Evolutionary conservation across 2,888 invertebrate genomes (phyloP), one percentile per base, ranked within the genome.

Genomic region (Agonopterix subpropinquella): DNA sequence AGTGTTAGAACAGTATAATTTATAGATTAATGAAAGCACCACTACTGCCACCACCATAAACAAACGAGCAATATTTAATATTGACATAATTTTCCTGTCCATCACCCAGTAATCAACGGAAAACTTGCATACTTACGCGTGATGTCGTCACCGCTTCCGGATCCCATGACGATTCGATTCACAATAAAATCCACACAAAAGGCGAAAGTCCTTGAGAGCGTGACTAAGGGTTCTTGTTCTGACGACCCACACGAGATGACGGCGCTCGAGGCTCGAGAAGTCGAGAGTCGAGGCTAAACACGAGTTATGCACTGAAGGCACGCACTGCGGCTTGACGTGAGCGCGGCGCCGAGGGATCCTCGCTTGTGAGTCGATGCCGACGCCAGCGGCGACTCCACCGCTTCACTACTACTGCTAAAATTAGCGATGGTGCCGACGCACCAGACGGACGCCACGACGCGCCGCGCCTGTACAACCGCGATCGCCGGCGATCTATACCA

Each of bases 381-480:
- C 54, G 51, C 52, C 44, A 11, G 56, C 52, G 57, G 11, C 39
- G 39, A 39, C n/a, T n/a, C 39, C 39, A 39, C 7, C 28, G 28
- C 39, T n/a, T 39, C 39, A n/a, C 39, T n/a, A 39, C 39, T 39
- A 62, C 56, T 57, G 73, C 80, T 82, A 82, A 73, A 80, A 74
- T 78, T 82, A 82, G 80, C 75, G 59, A 66, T 71, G 70, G 66
- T 46, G n/a, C n/a, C 35, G 39, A 13, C 53, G 56, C 53, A 50
- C 57, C 50, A 50, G 50, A 8, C 49, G 49, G 44, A 43, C 47
- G 50, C 18, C 8, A 42, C 52, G 49, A 47, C 51, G 64, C 65
- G 65, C 52, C 61, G 61, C 57, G 51, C 54, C 51, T 54, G 51
- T 13, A 41, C 41, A n/a, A 28, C 36, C 35, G 41, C 35, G 10